These are phyloP conservation scores for Trachelipus rathkii DNA, from an alignment of 1,140 invertebrate genomes.

Conservation along the genomic window DNA sequence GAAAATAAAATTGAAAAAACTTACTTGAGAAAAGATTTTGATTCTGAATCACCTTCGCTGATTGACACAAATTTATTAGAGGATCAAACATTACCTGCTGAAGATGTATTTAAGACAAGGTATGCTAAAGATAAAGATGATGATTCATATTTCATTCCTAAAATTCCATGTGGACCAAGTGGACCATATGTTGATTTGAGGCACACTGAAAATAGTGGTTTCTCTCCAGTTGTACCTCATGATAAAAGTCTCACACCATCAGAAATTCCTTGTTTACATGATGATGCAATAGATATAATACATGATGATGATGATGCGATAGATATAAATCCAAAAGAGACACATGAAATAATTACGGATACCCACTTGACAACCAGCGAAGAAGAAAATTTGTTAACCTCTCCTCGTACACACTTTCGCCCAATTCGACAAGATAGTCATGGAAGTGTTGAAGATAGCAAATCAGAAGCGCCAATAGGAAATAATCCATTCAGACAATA, in stretches of 20 bases:
- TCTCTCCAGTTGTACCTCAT: slow-evolving; percentile 38
- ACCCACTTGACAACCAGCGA: slow-evolving; percentile 44
- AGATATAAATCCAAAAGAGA: background rate
- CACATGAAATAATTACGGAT: slow-evolving; percentile 4
- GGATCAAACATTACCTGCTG: slow-evolving; percentile 11
- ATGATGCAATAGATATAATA: too few relatives aligned
- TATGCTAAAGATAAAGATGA: slow-evolving; percentile 26
- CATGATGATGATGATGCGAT: background rate
- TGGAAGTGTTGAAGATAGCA: slow-evolving; percentile 36
- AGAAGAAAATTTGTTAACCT: slow-evolving; percentile 66
- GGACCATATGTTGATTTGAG: slow-evolving; percentile 37
- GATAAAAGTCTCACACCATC: slow-evolving; percentile 28
- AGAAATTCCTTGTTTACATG: background rate
- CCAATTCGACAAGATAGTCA: slow-evolving; percentile 61
- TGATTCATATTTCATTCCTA: slow-evolving; percentile 12
- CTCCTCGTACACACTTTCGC: slow-evolving; percentile 67
- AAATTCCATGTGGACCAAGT: slow-evolving; percentile 34
- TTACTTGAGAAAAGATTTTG: background rate
- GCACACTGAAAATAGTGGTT: slow-evolving; percentile 39
- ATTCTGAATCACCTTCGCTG: background rate
- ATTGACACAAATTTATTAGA: background rate
- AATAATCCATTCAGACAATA: too few relatives aligned
- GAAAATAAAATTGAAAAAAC: background rate
- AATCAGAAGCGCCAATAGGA: too few relatives aligned
- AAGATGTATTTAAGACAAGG: slow-evolving; percentile 31